Percentiles rank a stretch among this genome's conserved stretches.
These are phyloP conservation scores for Armadillidium nasatum DNA, from an alignment of 1,140 invertebrate species.

Conservation along the genomic window DNA sequence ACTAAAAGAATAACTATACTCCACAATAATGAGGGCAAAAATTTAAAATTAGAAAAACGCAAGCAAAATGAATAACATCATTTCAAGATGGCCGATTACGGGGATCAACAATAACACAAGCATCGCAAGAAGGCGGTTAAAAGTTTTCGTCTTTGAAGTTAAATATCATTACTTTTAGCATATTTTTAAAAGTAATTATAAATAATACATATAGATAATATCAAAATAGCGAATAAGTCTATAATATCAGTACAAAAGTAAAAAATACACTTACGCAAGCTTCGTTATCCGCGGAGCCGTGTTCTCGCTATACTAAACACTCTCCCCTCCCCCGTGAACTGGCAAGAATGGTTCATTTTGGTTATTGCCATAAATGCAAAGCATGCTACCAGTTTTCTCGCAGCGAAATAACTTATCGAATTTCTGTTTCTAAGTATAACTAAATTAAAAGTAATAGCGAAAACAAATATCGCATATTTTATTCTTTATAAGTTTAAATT, in stretches of 20 bases:
- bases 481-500: neutral
- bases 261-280: neutral
- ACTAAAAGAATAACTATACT: no score
- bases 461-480: neutral
- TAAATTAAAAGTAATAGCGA: neutral
- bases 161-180: no score
- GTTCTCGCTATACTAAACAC: neutral
- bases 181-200: no score
- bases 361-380: conserved; percentile 1
- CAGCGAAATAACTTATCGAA: neutral
- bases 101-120: conserved; percentile 4
- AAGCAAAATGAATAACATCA: neutral
- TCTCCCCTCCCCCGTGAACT: conserved; percentile 3
- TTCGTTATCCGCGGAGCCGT: conserved; percentile 3
- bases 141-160: no score
- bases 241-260: neutral
- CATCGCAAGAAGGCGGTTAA: neutral
- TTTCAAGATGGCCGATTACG: conserved; percentile 4
- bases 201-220: no score
- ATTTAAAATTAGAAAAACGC: neutral
- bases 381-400: neutral
- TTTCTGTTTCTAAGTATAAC: neutral
- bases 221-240: no score
- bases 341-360: conserved; percentile 3
- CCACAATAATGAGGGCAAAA: no score